Evolutionary conservation across 1,140 invertebrate genomes (phyloP).

Genomic region (Rhopalosiphum padi): DNA sequence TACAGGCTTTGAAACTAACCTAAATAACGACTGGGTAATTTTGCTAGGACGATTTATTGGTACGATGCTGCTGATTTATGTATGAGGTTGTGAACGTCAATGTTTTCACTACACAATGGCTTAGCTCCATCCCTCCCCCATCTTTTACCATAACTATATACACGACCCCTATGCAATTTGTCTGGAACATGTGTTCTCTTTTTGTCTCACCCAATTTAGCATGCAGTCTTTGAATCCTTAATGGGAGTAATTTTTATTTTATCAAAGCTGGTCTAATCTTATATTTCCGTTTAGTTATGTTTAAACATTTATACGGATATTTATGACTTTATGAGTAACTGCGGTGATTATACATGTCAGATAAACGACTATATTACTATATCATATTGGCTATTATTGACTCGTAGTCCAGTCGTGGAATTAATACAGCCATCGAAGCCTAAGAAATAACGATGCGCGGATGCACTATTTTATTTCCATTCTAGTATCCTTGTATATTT

Average conservation of each 20-base stretch:
- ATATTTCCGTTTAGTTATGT: neutral
- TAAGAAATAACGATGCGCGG: neutral
- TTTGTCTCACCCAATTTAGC: neutral
- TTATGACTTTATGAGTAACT: neutral
- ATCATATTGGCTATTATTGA: neutral
- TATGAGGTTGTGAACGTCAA: slow-evolving; percentile 44
- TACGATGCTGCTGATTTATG: slow-evolving; percentile 40
- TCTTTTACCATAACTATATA: slow-evolving; percentile 32
- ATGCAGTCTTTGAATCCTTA: neutral
- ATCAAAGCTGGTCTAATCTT: neutral
- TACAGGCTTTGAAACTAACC: slow-evolving; percentile 25
- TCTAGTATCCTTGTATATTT: neutral
- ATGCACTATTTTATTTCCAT: neutral
- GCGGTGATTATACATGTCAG: neutral
- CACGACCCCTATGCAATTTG: slow-evolving; percentile 25
- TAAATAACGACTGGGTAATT: slow-evolving; percentile 46
- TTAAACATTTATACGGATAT: neutral
- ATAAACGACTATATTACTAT: neutral
- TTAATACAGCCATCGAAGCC: neutral
- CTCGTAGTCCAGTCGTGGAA: neutral
- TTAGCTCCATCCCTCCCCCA: slow-evolving; percentile 11
- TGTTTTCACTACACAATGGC: slow-evolving; percentile 42
- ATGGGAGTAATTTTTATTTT: slow-evolving; percentile 20
- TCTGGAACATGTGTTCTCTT: slow-evolving; percentile 23
- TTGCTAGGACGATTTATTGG: slow-evolving; percentile 39